Percentiles rank a stretch among this genome's conserved stretches.
Evolutionary conservation across 2,797 vertebrate genomes (phyloP).

Genomic region (Rhinoraja longicauda): DNA sequence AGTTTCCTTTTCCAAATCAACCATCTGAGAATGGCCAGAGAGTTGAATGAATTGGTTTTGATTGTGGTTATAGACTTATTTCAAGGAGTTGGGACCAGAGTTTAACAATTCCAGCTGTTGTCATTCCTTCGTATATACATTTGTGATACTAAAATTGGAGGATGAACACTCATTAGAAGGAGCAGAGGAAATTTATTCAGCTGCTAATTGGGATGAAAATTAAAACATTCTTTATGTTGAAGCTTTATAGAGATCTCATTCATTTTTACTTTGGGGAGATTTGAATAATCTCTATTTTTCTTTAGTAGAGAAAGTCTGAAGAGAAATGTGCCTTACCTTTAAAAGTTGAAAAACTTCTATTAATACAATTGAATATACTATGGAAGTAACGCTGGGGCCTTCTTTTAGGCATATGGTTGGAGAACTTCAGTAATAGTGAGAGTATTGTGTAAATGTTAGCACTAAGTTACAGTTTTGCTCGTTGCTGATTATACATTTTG

Average conservation of each 20-base stretch:
- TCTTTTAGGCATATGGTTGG: constrained; percentile 71
- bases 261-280: constrained; percentile 54
- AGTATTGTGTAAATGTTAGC: constrained; percentile 69
- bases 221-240: constrained; percentile 39
- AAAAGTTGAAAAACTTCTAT: constrained; percentile 64
- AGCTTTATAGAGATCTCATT: constrained; percentile 62
- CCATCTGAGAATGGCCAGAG: constrained; percentile 69
- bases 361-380: constrained; percentile 62
- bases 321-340: constrained; percentile 83
- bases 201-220: neutral
- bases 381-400: constrained; percentile 54
- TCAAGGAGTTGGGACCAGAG: constrained; percentile 73
- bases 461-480: constrained; percentile 73
- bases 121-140: constrained; percentile 63
- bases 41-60: constrained; percentile 49
- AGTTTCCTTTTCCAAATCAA: constrained; percentile 96
- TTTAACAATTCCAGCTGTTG: constrained; percentile 68
- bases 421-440: constrained; percentile 52
- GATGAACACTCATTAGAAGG: constrained; percentile 46
- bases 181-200: constrained; percentile 19
- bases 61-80: constrained; percentile 62
- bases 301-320: constrained; percentile 60
- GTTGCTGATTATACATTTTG: constrained; percentile 69
- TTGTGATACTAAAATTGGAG: constrained; percentile 43
- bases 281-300: constrained; percentile 61